Evolutionary conservation across 2,797 vertebrate genomes (phyloP), one percentile per base, ranked within the genome.

Genomic region (Macropodus opercularis): DNA sequence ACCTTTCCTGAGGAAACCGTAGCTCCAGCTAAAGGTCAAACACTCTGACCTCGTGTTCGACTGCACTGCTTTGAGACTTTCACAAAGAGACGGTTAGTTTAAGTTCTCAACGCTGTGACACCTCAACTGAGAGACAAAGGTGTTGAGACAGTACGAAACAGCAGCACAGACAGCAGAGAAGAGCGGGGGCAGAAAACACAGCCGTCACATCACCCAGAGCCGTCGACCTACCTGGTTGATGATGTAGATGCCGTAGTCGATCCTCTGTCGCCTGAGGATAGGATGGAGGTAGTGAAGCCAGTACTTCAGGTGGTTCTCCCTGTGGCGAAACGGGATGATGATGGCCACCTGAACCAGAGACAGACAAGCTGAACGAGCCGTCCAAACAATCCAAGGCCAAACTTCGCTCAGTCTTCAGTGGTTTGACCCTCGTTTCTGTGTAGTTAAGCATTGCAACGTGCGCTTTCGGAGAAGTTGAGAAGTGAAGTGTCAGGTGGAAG

Each of bases 251-350:
- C 96, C 95, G 0, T 99, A 99, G 84, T 95, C 94, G 29, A 98
- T 96, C 88, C 89, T 96, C 92, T 99, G 98, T 24, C 97, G 93
- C 49, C 96, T 92, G 54, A 99, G 92, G 80, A 99, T 97, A 14
- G 98, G 98, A 84, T 99, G 98, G 79, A 99, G 89, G 73, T 99
- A 99, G 88, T 99, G 96, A 61, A 99, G 94, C 98, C 98, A 99
- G 93, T 98, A 99, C 75, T 96, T 97, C 6, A 99, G 95, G 75
- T 99, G 98, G 81, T 98, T 95, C 60, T 98, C 96, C 0, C 98
- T 93, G 89, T 99, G 95, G 32, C 98, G 93, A 80, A 97, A 99
- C 6, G 98, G 98, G 81, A 99, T 98, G 90, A 99, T 98, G 75
- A 99, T 96, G 51, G 98, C 98, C 85, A 99, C 96, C 63, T 90